Base-by-base conservation (phyloP, 2,888 invertebrate species). In the Beris morrisii region DNA sequence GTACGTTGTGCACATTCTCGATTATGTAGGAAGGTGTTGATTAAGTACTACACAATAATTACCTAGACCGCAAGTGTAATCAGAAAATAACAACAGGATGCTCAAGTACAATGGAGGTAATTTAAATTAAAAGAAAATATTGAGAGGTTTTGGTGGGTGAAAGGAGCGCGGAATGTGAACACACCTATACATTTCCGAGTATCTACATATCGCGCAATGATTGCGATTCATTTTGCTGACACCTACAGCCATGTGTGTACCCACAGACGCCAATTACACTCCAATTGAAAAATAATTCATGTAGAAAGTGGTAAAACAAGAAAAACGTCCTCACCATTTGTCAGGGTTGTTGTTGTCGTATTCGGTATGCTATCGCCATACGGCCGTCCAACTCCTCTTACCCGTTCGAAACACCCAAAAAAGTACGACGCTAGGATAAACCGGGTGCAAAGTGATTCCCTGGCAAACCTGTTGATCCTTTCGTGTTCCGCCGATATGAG, bases 201-300 rank as follows among this genome's bases (percentile, higher is more conserved):
- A 52, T 48, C 48, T 15, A 15, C 48, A 48, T 9, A 22, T 52
- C 22, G 22, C 15, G 28, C 22, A 11, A 28, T 52, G 4, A 54
- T 31, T 38, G 5, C 38, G 38, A 9, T 38, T 38, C 7, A 38
- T 38, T 38, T 38, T 38, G 38, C 38, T 53, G 53, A 53, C 30
- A 53, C 53, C 53, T 53, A 53, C 22, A 53, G 22, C 22, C 5
- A 59, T 28, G 46, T 38, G 28, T 54, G 38, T 59, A 54, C 56
- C 66, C 68, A 59, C 68, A 68, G 61, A 68, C 48, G 59, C 66
- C 68, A 68, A 68, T 68, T 66, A 68, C 64, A 65, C 61, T 57
- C 66, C 66, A 69, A 69, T 66, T 66, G 66, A 64, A 67, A 67
- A 69, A 67, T 67, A 66, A 69, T 66, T 65, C 69, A 67, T 64